Conservation (phyloP, 2,113 vertebrate genomes). For the Butorides virescens region DNA sequence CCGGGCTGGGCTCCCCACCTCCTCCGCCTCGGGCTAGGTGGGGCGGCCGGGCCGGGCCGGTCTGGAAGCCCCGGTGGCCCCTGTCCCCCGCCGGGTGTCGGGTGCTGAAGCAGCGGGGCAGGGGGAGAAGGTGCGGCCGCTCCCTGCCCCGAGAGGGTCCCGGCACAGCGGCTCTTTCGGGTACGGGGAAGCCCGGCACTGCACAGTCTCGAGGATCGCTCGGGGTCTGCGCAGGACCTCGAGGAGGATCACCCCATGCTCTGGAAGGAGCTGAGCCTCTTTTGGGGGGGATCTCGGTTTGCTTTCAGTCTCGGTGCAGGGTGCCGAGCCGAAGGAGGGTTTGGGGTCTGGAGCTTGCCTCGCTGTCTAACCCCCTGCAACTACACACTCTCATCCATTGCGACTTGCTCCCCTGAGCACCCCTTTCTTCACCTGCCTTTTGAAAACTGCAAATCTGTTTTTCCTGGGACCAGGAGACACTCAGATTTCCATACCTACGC, state of each 20-base stretch:
- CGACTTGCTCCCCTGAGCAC: background rate
- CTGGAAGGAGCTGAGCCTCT: background rate
- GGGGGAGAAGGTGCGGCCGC: background rate
- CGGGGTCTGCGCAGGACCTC: background rate
- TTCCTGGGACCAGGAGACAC: background rate
- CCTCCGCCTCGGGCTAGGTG: background rate
- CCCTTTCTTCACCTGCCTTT: background rate
- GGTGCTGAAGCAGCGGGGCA: background rate
- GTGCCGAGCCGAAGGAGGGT: background rate
- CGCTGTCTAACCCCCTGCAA: background rate
- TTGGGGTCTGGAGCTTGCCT: background rate
- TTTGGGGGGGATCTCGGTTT: rapidly evolving
- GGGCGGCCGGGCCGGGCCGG: background rate
- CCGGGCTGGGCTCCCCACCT: background rate
- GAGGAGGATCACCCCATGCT: background rate
- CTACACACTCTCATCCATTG: rapidly evolving
- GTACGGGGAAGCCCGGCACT: rapidly evolving
- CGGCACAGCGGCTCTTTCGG: background rate
- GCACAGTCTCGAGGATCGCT: background rate
- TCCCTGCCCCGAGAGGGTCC: background rate
- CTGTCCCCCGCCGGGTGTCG: background rate
- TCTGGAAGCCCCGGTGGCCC: background rate
- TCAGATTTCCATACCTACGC: background rate
- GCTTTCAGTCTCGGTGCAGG: background rate
- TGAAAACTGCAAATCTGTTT: background rate